These are phyloP conservation scores for Thinocorus orbignyianus DNA, from an alignment of 2,113 vertebrate species.

Conservation along the genomic window DNA sequence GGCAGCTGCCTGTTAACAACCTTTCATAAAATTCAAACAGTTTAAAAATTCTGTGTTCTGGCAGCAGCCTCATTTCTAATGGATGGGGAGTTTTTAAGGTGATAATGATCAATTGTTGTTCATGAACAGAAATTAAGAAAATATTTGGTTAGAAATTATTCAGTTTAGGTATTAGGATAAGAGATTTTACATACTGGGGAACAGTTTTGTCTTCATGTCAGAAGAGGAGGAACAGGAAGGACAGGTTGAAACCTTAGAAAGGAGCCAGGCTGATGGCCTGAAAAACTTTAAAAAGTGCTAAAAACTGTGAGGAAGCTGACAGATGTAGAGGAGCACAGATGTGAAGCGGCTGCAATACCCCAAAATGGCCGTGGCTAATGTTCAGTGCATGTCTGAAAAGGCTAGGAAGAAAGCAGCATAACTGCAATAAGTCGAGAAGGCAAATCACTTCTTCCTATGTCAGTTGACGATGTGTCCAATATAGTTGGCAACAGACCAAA, in stretches of 20 bases:
- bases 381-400: background rate
- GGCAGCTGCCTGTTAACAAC: constrained; percentile 13
- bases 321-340: background rate
- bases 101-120: background rate
- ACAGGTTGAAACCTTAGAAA: background rate
- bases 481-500: background rate
- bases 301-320: background rate
- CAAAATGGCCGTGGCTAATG: background rate
- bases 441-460: background rate
- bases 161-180: background rate
- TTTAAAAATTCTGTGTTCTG: background rate
- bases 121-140: background rate
- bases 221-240: background rate
- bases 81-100: background rate
- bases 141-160: background rate
- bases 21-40: background rate
- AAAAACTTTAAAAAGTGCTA: background rate
- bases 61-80: background rate
- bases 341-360: background rate
- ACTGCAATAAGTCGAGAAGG: background rate
- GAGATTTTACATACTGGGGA: background rate
- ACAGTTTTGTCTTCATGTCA: background rate
- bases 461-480: background rate
- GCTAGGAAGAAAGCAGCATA: background rate
- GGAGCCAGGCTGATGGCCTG: background rate